phyloP scores from a whole-genome alignment of 1,140 invertebrate species.

The Drosophila malerkotliana region DNA sequence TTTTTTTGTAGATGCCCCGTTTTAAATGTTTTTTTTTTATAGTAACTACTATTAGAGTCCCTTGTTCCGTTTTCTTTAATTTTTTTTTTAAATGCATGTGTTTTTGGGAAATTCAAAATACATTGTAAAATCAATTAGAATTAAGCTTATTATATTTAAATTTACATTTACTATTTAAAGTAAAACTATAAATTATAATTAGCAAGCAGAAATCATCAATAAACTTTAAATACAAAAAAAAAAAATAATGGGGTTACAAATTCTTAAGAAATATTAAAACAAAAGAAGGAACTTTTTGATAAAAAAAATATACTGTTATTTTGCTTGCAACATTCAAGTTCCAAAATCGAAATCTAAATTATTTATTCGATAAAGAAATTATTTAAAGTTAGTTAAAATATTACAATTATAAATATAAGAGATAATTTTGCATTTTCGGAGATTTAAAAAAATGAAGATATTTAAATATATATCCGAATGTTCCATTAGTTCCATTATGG shows the following conservation, averaged over 20 bases:
- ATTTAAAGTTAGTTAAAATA: slow-evolving; percentile 38
- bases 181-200: slow-evolving; percentile 33
- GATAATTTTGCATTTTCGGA: slow-evolving; percentile 3
- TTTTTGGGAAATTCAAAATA: slow-evolving; percentile 14
- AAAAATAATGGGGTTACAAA: slow-evolving; percentile 3
- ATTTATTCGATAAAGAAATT: slow-evolving; percentile 32
- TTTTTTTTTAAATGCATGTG: slow-evolving; percentile 12
- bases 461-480: slow-evolving; percentile 11
- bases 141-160: slow-evolving; percentile 32
- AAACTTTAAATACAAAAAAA: slow-evolving; percentile 22
- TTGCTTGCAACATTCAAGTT: slow-evolving; percentile 9
- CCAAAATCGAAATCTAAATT: slow-evolving; percentile 38
- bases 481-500: slow-evolving; percentile 17
- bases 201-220: slow-evolving; percentile 28
- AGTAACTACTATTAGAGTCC: background rate
- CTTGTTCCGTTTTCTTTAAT: slow-evolving; percentile 1
- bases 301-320: slow-evolving; percentile 6
- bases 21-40: slow-evolving; percentile 15
- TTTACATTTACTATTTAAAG: slow-evolving; percentile 55
- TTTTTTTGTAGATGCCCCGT: slow-evolving; percentile 11
- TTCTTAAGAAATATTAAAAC: background rate
- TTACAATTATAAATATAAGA: background rate
- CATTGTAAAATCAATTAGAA: slow-evolving; percentile 32
- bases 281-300: background rate
- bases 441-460: background rate